Percentiles rank a stretch among this genome's conserved stretches.
Conservation (phyloP, 2,888 invertebrate genomes). For the Oscheius sp. region DNA sequence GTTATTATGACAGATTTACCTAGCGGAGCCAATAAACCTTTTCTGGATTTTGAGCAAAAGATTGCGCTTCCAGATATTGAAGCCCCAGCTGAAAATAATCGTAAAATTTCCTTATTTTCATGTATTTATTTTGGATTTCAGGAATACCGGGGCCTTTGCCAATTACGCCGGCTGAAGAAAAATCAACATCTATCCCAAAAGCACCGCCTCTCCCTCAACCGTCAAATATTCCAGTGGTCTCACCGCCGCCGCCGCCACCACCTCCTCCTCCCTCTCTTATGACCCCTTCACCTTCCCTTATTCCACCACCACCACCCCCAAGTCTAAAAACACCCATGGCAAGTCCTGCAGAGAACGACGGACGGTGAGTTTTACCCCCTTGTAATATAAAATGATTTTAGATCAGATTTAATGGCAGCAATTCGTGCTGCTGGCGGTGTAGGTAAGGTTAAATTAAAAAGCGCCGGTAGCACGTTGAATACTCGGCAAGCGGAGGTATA, state of each 20-base stretch:
- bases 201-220: background rate
- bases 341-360: constrained; percentile 20
- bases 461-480: background rate
- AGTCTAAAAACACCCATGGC: constrained; percentile 4
- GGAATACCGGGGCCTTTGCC: background rate
- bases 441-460: constrained; percentile 47
- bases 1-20: constrained; percentile 32
- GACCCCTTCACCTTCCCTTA: constrained; percentile 21
- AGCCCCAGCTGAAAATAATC: background rate
- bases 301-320: constrained; percentile 29
- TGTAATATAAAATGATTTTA: constrained; percentile 11
- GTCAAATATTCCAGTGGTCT: background rate
- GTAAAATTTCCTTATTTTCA: background rate
- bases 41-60: constrained; percentile 23
- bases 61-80: background rate
- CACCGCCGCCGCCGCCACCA: constrained; percentile 31
- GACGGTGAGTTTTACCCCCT: constrained; percentile 10
- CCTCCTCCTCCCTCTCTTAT: constrained; percentile 28
- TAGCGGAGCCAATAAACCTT: background rate
- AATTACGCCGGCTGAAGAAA: background rate
- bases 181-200: background rate
- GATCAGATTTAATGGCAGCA: constrained; percentile 56
- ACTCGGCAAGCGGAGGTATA: constrained; percentile 10
- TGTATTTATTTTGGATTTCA: background rate
- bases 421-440: constrained; percentile 60